phyloP scores from a whole-genome alignment of 1,140 invertebrate genomes.

The Pygmarrhopalites habei region DNA sequence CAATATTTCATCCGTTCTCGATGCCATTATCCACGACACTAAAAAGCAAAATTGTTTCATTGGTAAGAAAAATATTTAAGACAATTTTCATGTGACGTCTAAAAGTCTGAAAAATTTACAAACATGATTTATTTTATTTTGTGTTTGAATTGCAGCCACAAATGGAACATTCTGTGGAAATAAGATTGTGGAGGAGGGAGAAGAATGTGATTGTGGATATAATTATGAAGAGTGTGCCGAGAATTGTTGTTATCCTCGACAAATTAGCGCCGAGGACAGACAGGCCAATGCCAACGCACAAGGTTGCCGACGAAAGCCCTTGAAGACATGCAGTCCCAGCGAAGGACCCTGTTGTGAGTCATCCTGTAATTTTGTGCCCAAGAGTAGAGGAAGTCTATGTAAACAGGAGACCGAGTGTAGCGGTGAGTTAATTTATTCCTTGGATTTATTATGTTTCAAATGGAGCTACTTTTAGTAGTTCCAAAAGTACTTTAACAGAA shows the following conservation, averaged over 20 bases:
- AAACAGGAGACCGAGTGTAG: slow-evolving; percentile 82
- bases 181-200: slow-evolving; percentile 93
- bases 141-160: slow-evolving; percentile 53
- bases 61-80: slow-evolving; percentile 48
- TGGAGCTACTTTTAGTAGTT: too few relatives aligned
- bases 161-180: slow-evolving; percentile 97
- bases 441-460: too few relatives aligned
- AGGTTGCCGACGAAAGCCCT: slow-evolving; percentile 63
- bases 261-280: slow-evolving; percentile 61
- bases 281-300: slow-evolving; percentile 63
- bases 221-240: slow-evolving; percentile 87
- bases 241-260: slow-evolving; percentile 85
- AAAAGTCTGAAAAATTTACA: neutral
- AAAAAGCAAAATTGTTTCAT: slow-evolving; percentile 94
- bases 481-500: too few relatives aligned
- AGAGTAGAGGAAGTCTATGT: slow-evolving; percentile 50
- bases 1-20: slow-evolving; percentile 90
- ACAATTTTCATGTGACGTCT: neutral
- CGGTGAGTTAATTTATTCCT: too few relatives aligned
- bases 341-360: slow-evolving; percentile 91
- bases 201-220: slow-evolving; percentile 97
- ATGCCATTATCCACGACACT: slow-evolving; percentile 73
- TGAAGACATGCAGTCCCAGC: slow-evolving; percentile 64
- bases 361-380: slow-evolving; percentile 69
- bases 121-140: neutral